Evolutionary conservation across 2,888 invertebrate species (phyloP), one percentile per base, ranked within the genome.

Genomic region (Chymomyza amoena): DNA sequence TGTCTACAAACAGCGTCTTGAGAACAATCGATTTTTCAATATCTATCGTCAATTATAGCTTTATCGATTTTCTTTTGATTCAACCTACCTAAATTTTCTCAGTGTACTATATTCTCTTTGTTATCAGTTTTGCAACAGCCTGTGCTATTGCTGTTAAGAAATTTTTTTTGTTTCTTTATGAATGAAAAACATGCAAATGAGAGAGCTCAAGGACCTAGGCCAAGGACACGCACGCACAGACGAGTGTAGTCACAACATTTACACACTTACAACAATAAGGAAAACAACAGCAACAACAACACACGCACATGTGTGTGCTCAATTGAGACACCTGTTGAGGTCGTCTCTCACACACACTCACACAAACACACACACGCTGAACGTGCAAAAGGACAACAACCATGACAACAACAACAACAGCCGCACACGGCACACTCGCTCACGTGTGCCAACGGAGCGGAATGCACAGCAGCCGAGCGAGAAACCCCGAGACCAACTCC

Each of bases 301-400:
- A 25, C 32, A 32, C 63, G 75, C 78, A 79, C 79, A 79, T 77
- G 77, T 73, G 78, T 72, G 75, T 69, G 73, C 57, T 63, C 65
- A 68, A 69, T n/a, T 74, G 78, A 74, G 52, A 83, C 87, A 84
- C 85, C 85, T 85, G 85, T 87, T 84, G 87, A 79, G 65, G 76
- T 78, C 75, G 69, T 79, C 76, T 77, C 79, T 79, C 80, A 79
- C 69, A 62, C n/a, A 50, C 62, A 60, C 60, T 65, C 61, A 69
- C 70, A 80, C 75, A n/a, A n/a, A 81, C 62, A 69, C 74, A 84
- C 84, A 84, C 87, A 79, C 87, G 84, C 72, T 82, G 74, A 32
- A 65, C 61, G 59, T 62, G 64, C 72, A 73, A 84, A 86, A 84
- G 82, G 87, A 84, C 84, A 84, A 77, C 86, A 85, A 61, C 62